Evolutionary conservation across 2,797 vertebrate genomes (phyloP), one percentile per base, ranked within the genome.

Genomic region (Toxotes lorentzi): DNA sequence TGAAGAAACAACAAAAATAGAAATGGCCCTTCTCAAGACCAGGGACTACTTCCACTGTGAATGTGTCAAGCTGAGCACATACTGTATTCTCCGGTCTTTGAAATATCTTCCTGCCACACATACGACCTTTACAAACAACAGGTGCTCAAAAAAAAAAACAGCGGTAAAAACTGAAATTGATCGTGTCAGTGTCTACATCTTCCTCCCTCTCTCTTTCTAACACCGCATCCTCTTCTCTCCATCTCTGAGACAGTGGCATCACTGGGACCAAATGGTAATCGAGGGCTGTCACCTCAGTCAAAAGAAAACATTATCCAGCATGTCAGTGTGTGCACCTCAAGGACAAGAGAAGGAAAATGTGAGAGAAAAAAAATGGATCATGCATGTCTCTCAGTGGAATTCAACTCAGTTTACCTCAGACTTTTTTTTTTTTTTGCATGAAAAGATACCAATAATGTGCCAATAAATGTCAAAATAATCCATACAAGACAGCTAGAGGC

Each of bases 71-170:
- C 69, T 57, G 72, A 51, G 71, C 67, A 59, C 45, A 57, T 32
- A 51, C 34, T 62, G 56, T 78, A 65, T 71, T 60, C 70, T 76
- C n/a, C 32, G 24, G 2, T 68, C 62, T 84, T 64, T 79, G 62
- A 89, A 84, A 83, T 65, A 54, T 69, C 60, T 79, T 57, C 12
- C 53, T 65, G 61, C 48, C 21, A 41, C 70, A 61, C 8, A 48
- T 35, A 76, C 9, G 24, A 74, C 24, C 82, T 84, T 84, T 67
- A 50, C 71, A 70, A 85, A 87, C 66, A 74, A 76, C 84, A 86
- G 54, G 73, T 74, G 68, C 73, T 63, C 43, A 48, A 75, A 54
- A 21, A 58, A 43, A 73, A 68, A 68, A 57, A 66, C 38, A 45
- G 62, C 21, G 21, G 53, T 73, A 58, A 68, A 79, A 82, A 73